phyloP scores from a whole-genome alignment of 2,888 invertebrate species.

The Phyto melanocephala region DNA sequence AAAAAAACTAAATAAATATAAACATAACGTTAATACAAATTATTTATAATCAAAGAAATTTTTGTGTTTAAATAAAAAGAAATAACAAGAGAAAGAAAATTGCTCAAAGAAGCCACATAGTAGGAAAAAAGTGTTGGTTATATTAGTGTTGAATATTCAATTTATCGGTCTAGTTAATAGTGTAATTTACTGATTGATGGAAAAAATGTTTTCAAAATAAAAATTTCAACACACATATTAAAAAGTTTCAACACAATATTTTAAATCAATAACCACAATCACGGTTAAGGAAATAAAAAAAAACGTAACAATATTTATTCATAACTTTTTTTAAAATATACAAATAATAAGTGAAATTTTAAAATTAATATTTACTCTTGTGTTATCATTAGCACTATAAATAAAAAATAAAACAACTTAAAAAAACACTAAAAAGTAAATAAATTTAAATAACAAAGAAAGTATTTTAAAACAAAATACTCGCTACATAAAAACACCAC shows the following conservation, averaged over 20 bases:
- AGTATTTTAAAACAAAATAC: conserved; percentile 8
- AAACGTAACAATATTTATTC: no score
- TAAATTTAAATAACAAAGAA: conserved; percentile 52
- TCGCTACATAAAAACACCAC: neutral
- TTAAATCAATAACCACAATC: neutral
- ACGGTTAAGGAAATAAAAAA: neutral
- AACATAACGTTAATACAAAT: conserved; percentile 51
- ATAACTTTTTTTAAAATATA: neutral
- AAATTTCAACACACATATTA: neutral
- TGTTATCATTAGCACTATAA: neutral
- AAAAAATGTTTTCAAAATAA: neutral
- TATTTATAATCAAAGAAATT: conserved; percentile 51
- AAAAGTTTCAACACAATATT: neutral
- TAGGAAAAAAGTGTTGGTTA: conserved; percentile 30
- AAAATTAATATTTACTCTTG: neutral
- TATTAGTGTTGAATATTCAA: conserved; percentile 43
- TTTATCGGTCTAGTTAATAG: conserved; percentile 63
- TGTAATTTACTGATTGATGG: conserved; percentile 25
- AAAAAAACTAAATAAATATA: conserved; percentile 3
- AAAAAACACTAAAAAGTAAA: conserved; percentile 1
- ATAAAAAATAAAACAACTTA: neutral
- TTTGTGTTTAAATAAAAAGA: neutral
- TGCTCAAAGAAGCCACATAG: conserved; percentile 13
- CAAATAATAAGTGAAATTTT: conserved; percentile 40
- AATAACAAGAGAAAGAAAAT: neutral